Percentiles rank a stretch among this genome's conserved stretches.
Evolutionary conservation across 2,888 invertebrate species (phyloP).

Genomic region (Homarus gammarus): DNA sequence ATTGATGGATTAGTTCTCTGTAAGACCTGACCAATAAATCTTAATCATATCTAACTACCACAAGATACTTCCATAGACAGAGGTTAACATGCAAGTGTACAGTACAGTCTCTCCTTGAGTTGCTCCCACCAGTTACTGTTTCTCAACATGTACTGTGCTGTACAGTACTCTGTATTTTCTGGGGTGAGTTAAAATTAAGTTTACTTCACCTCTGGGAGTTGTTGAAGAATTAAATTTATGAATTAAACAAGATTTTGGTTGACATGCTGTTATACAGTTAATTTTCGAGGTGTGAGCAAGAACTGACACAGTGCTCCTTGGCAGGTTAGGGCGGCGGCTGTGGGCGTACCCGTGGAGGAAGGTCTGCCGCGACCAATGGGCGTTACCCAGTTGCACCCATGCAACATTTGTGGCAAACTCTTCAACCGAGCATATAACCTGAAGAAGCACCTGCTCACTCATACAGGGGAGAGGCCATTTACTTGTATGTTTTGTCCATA

Average conservation of each 20-base stretch:
- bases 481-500: conserved; percentile 66
- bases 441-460: conserved; percentile 62
- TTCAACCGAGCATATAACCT: conserved; percentile 69
- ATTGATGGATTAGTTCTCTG: no score
- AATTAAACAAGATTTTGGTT: not conserved
- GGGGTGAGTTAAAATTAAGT: no score
- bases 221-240: not conserved
- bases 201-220: not conserved
- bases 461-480: conserved; percentile 65
- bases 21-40: no score
- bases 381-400: conserved; percentile 44
- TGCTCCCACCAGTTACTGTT: not conserved
- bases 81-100: no score
- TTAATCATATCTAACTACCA: no score
- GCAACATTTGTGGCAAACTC: conserved; percentile 58
- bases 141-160: not conserved
- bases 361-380: conserved; percentile 31
- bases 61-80: no score
- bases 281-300: conserved; percentile 31
- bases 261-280: not conserved
- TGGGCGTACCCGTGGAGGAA: conserved; percentile 46
- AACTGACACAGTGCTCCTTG: conserved; percentile 57
- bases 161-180: no score
- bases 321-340: conserved; percentile 59
- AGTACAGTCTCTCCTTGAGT: no score